These are phyloP conservation scores for Oncorhynchus keta DNA, from an alignment of 2,113 vertebrate species.

Conservation along the genomic window DNA sequence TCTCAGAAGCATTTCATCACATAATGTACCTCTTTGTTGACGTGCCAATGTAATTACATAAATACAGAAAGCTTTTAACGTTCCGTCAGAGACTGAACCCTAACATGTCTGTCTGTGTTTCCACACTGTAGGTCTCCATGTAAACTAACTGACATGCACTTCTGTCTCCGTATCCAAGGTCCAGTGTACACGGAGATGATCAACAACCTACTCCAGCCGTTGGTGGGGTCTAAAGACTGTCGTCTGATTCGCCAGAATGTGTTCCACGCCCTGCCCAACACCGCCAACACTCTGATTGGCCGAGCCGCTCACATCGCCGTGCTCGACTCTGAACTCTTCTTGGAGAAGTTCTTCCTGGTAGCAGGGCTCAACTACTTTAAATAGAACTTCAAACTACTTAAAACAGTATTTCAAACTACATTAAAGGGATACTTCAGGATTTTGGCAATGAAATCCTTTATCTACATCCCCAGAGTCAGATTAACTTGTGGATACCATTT, in stretches of 20 bases:
- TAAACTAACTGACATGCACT: neutral
- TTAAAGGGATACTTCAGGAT: neutral
- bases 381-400: slow-evolving; percentile 78
- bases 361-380: slow-evolving; percentile 95
- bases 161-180: slow-evolving; percentile 67
- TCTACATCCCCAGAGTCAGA: no score
- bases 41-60: neutral
- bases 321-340: slow-evolving; percentile 94
- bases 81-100: slow-evolving; percentile 71
- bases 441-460: no score
- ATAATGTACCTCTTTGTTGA: no score
- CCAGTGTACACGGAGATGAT: slow-evolving; percentile 98
- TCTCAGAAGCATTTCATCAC: no score
- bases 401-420: slow-evolving; percentile 72
- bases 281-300: slow-evolving; percentile 94
- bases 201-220: slow-evolving; percentile 90
- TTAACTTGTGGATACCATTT: no score
- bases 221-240: slow-evolving; percentile 86
- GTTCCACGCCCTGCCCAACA: slow-evolving; percentile 95
- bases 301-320: slow-evolving; percentile 95
- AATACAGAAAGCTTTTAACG: neutral
- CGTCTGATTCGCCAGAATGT: slow-evolving; percentile 91
- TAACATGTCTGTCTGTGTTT: slow-evolving; percentile 53
- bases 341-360: slow-evolving; percentile 98
- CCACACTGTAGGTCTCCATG: slow-evolving; percentile 34